Evolutionary conservation across 2,113 vertebrate species (phyloP).

Genomic region (Xiphophorus maculatus): DNA sequence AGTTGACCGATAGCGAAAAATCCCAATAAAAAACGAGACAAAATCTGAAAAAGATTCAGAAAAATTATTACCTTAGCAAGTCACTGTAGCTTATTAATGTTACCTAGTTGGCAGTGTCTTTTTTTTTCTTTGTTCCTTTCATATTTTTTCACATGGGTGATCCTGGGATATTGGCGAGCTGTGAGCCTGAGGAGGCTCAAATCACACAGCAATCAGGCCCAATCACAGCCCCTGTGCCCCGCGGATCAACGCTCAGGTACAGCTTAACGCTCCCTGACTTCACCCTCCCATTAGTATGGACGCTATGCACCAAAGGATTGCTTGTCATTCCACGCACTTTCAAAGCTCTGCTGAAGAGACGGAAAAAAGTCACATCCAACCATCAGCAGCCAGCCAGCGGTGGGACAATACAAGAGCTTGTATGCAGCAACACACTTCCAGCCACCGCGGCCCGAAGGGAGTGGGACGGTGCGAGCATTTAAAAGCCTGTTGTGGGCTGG

Average conservation of each 20-base stretch:
- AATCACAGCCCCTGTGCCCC: constrained; percentile 33
- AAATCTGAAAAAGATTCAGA: background rate
- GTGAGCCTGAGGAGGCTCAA: constrained; percentile 54
- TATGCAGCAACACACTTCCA: constrained; percentile 25
- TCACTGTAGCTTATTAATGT: constrained; percentile 19
- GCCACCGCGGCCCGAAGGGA: constrained; percentile 40
- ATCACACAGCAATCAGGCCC: constrained; percentile 67
- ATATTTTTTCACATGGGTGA: constrained; percentile 54
- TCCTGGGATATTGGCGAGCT: constrained; percentile 59
- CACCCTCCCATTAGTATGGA: constrained; percentile 7
- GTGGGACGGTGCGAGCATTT: constrained; percentile 48
- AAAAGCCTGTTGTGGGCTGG: constrained; percentile 58
- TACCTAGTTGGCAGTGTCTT: constrained; percentile 29
- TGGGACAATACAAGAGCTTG: constrained; percentile 42
- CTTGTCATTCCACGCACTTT: constrained; percentile 29
- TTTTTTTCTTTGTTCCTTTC: constrained; percentile 39
- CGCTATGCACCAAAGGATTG: constrained; percentile 7
- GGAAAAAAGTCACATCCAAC: constrained; percentile 32
- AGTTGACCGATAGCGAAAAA: background rate
- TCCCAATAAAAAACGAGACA: background rate
- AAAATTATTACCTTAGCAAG: background rate
- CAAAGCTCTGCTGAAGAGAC: constrained; percentile 39
- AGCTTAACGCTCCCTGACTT: constrained; percentile 10
- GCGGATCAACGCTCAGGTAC: constrained; percentile 39
- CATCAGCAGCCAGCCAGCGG: constrained; percentile 31